Conservation (phyloP, 2,888 invertebrate genomes). For the Thymelicus acteon region DNA sequence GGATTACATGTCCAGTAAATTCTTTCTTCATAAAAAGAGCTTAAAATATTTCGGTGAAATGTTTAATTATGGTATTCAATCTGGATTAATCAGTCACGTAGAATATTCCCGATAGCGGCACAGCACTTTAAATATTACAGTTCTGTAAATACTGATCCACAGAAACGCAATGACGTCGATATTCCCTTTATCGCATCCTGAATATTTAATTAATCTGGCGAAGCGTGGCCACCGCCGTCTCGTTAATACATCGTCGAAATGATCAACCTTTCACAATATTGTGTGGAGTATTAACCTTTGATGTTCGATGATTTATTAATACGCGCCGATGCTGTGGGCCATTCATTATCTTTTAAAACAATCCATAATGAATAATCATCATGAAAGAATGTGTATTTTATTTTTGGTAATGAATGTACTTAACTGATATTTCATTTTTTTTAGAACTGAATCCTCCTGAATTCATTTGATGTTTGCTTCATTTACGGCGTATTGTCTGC, state of each 20-base stretch:
- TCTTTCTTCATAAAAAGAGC: background rate
- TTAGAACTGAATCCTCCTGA: too few species aligned
- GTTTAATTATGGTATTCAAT: background rate
- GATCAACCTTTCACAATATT: constrained; percentile 22
- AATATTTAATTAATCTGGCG: constrained; percentile 30
- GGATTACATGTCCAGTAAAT: too few species aligned
- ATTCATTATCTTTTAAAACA: constrained; percentile 4
- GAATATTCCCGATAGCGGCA: background rate
- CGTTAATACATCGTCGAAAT: constrained; percentile 21
- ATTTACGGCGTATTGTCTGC: too few species aligned
- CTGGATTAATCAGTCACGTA: constrained; percentile 1
- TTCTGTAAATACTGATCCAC: constrained; percentile 23
- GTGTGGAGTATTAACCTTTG: constrained; percentile 21
- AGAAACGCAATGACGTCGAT: constrained; percentile 9
- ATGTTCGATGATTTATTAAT: constrained; percentile 15
- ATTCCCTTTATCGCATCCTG: constrained; percentile 24
- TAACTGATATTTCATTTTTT: too few species aligned
- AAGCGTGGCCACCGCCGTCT: background rate
- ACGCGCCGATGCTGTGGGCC: background rate
- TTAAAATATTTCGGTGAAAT: constrained; percentile 1
- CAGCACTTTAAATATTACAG: constrained; percentile 8
- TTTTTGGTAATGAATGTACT: too few species aligned
- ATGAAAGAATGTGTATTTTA: too few species aligned
- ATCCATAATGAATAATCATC: too few species aligned
- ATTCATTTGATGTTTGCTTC: too few species aligned